Evolutionary conservation across 1,140 invertebrate genomes (phyloP), one percentile per base, ranked within the genome.

Genomic region (Chironomus striatipennis): DNA sequence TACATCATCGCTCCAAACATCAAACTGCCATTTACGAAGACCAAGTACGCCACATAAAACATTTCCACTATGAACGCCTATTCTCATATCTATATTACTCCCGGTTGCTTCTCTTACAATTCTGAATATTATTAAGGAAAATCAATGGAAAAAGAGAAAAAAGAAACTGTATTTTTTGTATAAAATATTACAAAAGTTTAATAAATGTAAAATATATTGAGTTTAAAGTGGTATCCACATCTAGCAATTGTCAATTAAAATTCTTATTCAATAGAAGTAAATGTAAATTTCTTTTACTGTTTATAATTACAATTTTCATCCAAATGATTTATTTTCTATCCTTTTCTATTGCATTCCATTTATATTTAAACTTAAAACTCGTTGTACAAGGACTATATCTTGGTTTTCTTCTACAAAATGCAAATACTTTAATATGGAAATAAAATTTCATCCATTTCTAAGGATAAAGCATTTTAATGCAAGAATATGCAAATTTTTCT

Each of bases 1-100:
- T 79, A 98, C 97, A 83, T 98, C 97, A 85, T 97, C 93, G 77
- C 94, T 97, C 95, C 96, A 98, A 47, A 99, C 95, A 84, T 99
- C 97, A 83, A 95, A 99, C 86, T 98, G 96, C 96, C 96, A 98
- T 84, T 98, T 98, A 73, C 93, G 85, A 7, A 98, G 85, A 2
- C 97, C 97, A 72, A 99, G 86, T n/a, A 99, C 93, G 5, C 97
- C 97, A 79, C 95, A 98, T 7, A 98, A 85, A 20, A 99, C 96
- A 79, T 93, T 94, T 75, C 93, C 93, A 6, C 95, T 95, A 83
- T 97, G 95, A 77, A 97, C 95, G 9, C 95, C 96, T 76, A 98
- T 96, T 76, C 96, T 85, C 96, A 98, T 97, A 83, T 97, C 94
- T 34, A 96, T 92, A 81, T 95, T 93, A 82, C 94, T 93, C 9